Conservation (phyloP, 2,888 invertebrate species). For the Pandemis corylana region DNA sequence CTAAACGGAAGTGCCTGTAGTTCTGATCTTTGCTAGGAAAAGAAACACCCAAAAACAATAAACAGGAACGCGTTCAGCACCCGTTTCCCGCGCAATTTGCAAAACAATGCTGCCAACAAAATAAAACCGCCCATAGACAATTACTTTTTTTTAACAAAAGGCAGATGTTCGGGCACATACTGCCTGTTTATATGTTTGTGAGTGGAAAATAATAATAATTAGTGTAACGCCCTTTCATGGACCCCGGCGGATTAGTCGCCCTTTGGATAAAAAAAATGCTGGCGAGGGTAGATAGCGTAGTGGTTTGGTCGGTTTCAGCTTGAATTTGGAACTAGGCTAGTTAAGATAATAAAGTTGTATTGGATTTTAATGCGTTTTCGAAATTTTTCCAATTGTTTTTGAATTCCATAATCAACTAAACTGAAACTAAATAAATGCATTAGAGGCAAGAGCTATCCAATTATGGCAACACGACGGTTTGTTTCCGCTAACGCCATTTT, state of each 20-base stretch:
- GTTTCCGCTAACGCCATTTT: too few species aligned
- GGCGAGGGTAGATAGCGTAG: constrained; percentile 64
- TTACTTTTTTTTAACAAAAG: constrained; percentile 55
- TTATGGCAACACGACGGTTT: too few species aligned
- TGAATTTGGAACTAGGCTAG: constrained; percentile 25
- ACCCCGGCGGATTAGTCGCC: constrained; percentile 54
- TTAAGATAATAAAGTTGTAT: constrained; percentile 3
- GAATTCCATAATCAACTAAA: too few species aligned
- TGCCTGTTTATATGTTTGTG: constrained; percentile 49
- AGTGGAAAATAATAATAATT: constrained; percentile 61
- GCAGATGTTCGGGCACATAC: constrained; percentile 71
- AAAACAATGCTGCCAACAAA: constrained; percentile 40
- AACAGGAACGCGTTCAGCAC: not conserved
- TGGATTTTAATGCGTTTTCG: not conserved
- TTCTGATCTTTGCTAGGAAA: too few species aligned
- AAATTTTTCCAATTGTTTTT: too few species aligned
- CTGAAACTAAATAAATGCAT: not conserved
- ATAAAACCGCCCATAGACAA: constrained; percentile 48
- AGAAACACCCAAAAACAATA: not conserved
- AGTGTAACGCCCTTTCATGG: constrained; percentile 56
- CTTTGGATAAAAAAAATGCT: constrained; percentile 54
- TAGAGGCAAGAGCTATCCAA: too few species aligned
- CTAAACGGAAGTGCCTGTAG: too few species aligned
- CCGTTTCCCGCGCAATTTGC: constrained; percentile 32
- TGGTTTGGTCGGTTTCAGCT: constrained; percentile 56